Base-by-base conservation (phyloP, 2,797 vertebrate species). In the Sebastes steindachneri region DNA sequence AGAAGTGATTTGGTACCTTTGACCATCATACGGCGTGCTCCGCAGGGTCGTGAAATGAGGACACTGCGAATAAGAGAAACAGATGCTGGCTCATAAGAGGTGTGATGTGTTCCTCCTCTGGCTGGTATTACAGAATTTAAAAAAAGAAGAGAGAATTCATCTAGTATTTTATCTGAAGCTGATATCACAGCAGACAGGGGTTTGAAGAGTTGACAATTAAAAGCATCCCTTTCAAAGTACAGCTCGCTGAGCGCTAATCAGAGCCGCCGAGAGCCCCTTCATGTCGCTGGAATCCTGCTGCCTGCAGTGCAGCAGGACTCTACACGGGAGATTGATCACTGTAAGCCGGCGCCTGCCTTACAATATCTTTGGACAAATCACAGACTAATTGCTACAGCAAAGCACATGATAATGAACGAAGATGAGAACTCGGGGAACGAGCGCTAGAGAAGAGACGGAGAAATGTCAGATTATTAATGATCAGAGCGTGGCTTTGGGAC, bases 351-450 rank as follows among this genome's bases (percentile, higher is more conserved):
- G 57, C 28, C 54, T 64, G 68, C 25, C 59, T 78, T 69, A 53
- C 53, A 45, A 15, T 79, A 79, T 85, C 88, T 89, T 51, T 79
- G 86, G 76, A 91, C 68, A 78, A 85, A 91, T 88, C 89, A 74
- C n/a, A 35, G 31, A 37, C 68, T 82, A 88, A 89, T 87, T 88
- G 78, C 76, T 9, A 17, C 29, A 7, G 59, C 68, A 80, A 69
- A 77, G 51, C 66, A 26, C 25, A 67, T 48, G 60, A 76, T 68
- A 54, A 84, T 60, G 76, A 85, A 72, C 69, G 73, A 75, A 83
- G 84, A 76, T 35, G 59, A 77, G 58, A 86, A 58, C 1, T 6
- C 19, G 58, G 62, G 60, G 58, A 21, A 21, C 58, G 12, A 75
- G 67, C 12, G 8, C 12, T 45, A 45, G 37, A 51, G 41, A 53